These are phyloP conservation scores for Bugulina stolonifera DNA, from an alignment of 2,888 invertebrate genomes.

Conservation along the genomic window DNA sequence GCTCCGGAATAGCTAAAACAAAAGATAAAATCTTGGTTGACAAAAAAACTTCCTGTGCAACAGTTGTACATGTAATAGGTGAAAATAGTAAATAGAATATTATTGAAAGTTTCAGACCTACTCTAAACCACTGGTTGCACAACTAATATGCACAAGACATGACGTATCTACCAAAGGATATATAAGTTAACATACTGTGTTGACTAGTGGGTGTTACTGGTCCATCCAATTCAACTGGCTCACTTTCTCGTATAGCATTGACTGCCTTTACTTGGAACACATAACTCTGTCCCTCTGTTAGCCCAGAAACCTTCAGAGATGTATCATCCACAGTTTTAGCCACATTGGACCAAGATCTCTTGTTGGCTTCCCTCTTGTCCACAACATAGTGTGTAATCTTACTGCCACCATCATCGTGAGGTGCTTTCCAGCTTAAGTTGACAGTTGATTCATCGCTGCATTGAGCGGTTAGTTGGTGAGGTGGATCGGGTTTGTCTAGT, in stretches of 20 bases:
- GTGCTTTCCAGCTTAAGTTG: constrained; percentile 67
- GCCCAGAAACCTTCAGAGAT: constrained; percentile 45
- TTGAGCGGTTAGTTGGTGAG: constrained; percentile 27
- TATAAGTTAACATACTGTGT: not conserved
- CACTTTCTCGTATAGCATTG: constrained; percentile 76
- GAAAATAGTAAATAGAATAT: no score
- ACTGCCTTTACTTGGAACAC: constrained; percentile 78
- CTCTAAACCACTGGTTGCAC: no score
- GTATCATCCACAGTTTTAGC: constrained; percentile 28
- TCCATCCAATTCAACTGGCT: constrained; percentile 69
- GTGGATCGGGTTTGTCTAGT: constrained; percentile 61
- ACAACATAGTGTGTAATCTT: constrained; percentile 73
- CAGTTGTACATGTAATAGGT: not conserved
- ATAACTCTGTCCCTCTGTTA: constrained; percentile 75
- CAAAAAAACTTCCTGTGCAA: not conserved
- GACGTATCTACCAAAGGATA: no score
- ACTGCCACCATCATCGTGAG: constrained; percentile 72
- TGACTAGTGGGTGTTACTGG: constrained; percentile 57
- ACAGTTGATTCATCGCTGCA: constrained; percentile 28
- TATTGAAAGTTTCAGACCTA: no score
- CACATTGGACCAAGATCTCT: constrained; percentile 25
- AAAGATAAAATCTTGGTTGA: no score
- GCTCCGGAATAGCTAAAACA: not conserved
- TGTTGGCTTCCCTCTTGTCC: constrained; percentile 54
- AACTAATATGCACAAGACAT: no score